Percentiles rank a stretch among this genome's conserved stretches.
These are phyloP conservation scores for Formica selysi DNA, from an alignment of 1,140 invertebrate genomes.

Conservation along the genomic window DNA sequence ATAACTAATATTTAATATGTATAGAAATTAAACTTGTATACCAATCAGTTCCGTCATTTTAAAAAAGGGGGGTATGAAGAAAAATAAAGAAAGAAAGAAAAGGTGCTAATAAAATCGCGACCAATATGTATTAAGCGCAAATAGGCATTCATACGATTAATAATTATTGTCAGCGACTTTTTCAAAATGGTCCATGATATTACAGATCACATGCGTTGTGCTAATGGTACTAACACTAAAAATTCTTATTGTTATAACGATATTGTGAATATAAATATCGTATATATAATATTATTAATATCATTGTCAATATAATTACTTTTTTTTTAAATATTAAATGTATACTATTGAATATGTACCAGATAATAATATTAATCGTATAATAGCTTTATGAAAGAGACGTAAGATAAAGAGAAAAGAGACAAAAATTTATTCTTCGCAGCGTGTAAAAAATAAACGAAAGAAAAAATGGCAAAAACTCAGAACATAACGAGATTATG, in stretches of 20 bases:
- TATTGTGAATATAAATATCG: not conserved
- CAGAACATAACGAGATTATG: not conserved
- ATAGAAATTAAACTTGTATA: not conserved
- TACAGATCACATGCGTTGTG: not conserved
- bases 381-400: not conserved
- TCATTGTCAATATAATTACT: constrained; percentile 3
- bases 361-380: constrained; percentile 38
- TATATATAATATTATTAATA: constrained; percentile 10
- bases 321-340: constrained; percentile 10
- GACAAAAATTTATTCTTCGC: not conserved
- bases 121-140: constrained; percentile 21
- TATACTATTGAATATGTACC: not conserved
- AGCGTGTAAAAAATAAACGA: not conserved
- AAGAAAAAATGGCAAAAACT: not conserved
- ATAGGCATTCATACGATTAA: constrained; percentile 10
- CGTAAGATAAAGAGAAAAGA: not conserved
- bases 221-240: not conserved
- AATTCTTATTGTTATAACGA: not conserved
- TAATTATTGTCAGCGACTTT: constrained; percentile 8
- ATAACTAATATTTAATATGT: not conserved
- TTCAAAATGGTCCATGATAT: not conserved
- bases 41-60: not conserved
- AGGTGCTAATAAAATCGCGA: not conserved
- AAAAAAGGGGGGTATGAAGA: not conserved
- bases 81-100: too few relatives aligned